Base-by-base conservation (phyloP, 2,888 invertebrate species). In the Ichneumon xanthorius region DNA sequence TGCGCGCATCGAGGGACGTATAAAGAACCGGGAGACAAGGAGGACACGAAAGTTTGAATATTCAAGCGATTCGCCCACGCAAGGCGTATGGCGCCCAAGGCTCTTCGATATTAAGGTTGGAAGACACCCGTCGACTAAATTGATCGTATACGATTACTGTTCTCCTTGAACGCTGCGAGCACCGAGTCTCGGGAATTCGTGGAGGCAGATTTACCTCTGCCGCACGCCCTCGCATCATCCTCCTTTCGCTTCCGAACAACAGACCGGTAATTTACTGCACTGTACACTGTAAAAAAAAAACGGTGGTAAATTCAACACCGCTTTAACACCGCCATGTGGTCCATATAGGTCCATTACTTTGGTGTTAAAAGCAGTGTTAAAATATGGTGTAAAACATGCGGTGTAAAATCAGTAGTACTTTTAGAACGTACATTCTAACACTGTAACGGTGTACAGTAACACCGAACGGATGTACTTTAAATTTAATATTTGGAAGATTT, bases 11-110 rank as follows among this genome's bases (percentile, higher is more conserved):
- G 30, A 82, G 53, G 63, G 63, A 70, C 65, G 82, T 82, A 16
- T 48, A 87, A 85, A 82, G 84, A 84, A 78, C 72, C 78, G 72
- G 75, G 72, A 78, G 80, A 70, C 84, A 85, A 58, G 58, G 58
- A 73, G 55, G 68, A 87, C 50, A 87, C 87, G 87, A 87, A 88
- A 88, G 86, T 91, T 91, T 92, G 91, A 92, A 92, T 93, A 92
- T 92, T 93, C 92, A 93, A 88, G 75, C 78, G 75, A 58, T 9
- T 55, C 91, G 89, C 93, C 93, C 90, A 93, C 93, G 90, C 88
- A 45, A 71, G 11, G 58, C 73, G 58, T 71, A 79, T 77, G 71
- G 76, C 53, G 84, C 70, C 86, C 88, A 86, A 87, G 83, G 87
- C 82, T 82, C 50, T 85, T 82, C 81, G 80, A 86, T 88, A 86